Evolutionary conservation across 2,888 invertebrate species (phyloP).

Genomic region (Electrophaes corylata): DNA sequence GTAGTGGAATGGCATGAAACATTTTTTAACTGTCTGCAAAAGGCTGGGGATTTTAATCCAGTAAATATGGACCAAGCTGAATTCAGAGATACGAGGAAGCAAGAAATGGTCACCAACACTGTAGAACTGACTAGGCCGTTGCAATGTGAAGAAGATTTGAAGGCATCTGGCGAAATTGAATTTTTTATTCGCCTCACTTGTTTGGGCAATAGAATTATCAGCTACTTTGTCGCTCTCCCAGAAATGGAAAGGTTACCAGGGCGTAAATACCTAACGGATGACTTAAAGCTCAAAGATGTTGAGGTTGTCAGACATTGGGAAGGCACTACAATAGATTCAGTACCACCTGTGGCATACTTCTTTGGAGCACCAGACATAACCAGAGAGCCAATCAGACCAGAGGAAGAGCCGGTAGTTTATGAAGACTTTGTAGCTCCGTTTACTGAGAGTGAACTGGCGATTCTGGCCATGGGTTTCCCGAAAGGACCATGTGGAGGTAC

Average conservation of each 20-base stretch:
- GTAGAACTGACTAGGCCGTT: conserved; percentile 64
- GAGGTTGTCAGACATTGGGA: conserved; percentile 79
- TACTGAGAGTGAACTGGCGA: conserved; percentile 68
- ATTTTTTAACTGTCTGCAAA: conserved; percentile 66
- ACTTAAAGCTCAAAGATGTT: conserved; percentile 71
- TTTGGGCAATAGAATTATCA: conserved; percentile 70
- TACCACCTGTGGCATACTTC: conserved; percentile 73
- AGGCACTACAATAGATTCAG: conserved; percentile 68
- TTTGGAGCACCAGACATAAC: conserved; percentile 75
- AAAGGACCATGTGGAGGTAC: conserved; percentile 81
- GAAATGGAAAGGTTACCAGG: conserved; percentile 79
- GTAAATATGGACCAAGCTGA: conserved; percentile 71
- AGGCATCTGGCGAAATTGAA: conserved; percentile 73
- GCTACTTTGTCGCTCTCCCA: conserved; percentile 70
- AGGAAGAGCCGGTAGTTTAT: conserved; percentile 56
- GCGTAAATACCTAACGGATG: conserved; percentile 71
- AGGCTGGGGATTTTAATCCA: conserved; percentile 65
- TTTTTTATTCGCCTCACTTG: conserved; percentile 70
- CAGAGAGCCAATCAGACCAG: conserved; percentile 65
- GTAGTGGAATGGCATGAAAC: conserved; percentile 71
- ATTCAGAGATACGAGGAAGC: conserved; percentile 63
- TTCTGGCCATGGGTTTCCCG: conserved; percentile 79
- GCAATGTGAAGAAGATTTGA: conserved; percentile 76
- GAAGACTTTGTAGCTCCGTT: conserved; percentile 75
- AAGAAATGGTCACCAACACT: conserved; percentile 72